These are phyloP conservation scores for Vesta saturnalis DNA, from an alignment of 2,888 invertebrate species.

Conservation along the genomic window DNA sequence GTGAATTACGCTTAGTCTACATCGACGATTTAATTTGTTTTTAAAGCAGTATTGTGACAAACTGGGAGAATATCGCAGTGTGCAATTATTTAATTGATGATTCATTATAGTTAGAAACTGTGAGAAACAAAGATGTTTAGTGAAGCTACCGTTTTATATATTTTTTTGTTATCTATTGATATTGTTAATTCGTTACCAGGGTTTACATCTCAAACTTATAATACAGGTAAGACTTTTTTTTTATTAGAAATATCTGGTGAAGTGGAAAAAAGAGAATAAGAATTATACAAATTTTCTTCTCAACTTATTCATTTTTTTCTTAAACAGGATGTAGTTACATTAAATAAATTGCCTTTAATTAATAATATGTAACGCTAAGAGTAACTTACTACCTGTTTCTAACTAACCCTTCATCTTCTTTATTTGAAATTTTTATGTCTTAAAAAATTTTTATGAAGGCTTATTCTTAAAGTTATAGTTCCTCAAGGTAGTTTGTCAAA, in stretches of 20 bases:
- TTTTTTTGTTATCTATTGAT: not conserved
- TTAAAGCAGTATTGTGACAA: not conserved
- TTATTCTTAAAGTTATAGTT: no score
- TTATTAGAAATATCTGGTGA: not conserved
- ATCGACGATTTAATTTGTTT: slow-evolving; percentile 22
- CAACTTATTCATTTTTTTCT: no score
- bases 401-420: no score
- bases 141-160: not conserved
- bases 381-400: no score
- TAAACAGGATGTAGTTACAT: no score
- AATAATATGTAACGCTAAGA: no score
- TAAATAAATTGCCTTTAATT: no score
- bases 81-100: slow-evolving; percentile 25
- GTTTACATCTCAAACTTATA: not conserved
- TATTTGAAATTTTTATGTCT: no score
- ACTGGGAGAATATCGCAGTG: not conserved
- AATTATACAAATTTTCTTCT: no score
- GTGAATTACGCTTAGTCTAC: slow-evolving; percentile 25
- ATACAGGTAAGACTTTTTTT: slow-evolving; percentile 7
- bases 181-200: not conserved
- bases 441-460: no score
- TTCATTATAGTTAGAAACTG: not conserved
- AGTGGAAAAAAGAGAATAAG: no score
- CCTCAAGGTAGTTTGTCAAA: no score
- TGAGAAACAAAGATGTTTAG: slow-evolving; percentile 5